Evolutionary conservation across 92 coral and sea anemone genomes (phyloP).

Genomic region (Scolanthus callimorphus): DNA sequence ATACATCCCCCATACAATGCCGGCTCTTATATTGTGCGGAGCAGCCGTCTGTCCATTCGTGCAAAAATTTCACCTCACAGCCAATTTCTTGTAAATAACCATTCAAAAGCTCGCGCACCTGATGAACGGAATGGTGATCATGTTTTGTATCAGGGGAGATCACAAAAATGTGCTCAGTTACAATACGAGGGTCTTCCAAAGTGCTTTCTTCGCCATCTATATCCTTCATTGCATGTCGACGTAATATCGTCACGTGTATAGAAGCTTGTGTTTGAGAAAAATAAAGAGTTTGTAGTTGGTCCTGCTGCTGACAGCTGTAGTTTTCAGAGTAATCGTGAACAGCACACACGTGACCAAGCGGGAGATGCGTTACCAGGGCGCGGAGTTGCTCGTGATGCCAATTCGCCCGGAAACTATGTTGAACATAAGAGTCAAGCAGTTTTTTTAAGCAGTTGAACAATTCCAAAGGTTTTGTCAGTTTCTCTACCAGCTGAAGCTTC

Average conservation of each 20-base stretch:
- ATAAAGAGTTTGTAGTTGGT: conserved; percentile 26
- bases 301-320: conserved; percentile 22
- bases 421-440: too few relatives aligned
- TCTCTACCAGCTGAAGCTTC: too few relatives aligned
- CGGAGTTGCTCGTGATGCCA: conserved; percentile 11
- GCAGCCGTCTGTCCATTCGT: conserved; percentile 55
- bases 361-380: conserved; percentile 11
- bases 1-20: conserved; percentile 48
- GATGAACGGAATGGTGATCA: conserved; percentile 29
- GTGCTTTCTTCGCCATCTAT: too few relatives aligned
- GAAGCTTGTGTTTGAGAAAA: conserved; percentile 38
- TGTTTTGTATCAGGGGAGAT: conserved; percentile 29
- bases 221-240: conserved; percentile 21
- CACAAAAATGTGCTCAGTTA: too few relatives aligned
- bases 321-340: conserved; percentile 38
- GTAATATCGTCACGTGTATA: conserved; percentile 40
- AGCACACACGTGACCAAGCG: conserved; percentile 10
- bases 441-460: too few relatives aligned
- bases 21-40: conserved; percentile 49
- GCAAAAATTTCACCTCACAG: conserved; percentile 18
- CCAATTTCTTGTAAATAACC: conserved; percentile 20
- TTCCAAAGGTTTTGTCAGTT: too few relatives aligned
- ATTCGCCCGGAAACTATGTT: too few relatives aligned
- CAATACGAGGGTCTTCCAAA: too few relatives aligned
- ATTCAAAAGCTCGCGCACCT: conserved; percentile 9